Conservation (phyloP, 2,797 vertebrate species). For the Siniperca scherzeri region DNA sequence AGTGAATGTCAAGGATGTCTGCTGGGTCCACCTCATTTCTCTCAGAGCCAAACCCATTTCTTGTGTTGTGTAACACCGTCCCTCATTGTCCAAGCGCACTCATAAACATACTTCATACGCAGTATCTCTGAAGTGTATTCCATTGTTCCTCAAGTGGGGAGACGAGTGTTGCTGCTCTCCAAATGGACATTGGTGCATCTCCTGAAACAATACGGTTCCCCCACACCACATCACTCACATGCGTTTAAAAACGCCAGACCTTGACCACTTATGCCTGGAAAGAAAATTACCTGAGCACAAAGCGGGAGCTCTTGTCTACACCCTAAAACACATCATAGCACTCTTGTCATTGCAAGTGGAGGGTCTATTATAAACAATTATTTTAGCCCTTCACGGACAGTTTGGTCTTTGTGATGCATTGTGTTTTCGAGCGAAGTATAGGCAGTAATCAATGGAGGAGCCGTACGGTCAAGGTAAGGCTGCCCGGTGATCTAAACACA, state of each 20-base stretch:
- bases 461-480: slow-evolving; percentile 83
- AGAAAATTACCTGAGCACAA: slow-evolving; percentile 95
- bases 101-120: slow-evolving; percentile 83
- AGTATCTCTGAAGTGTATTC: slow-evolving; percentile 95
- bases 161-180: slow-evolving; percentile 94
- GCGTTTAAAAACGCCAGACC: slow-evolving; percentile 91
- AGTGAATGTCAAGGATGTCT: slow-evolving; percentile 82
- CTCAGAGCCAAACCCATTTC: slow-evolving; percentile 75
- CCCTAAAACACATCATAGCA: slow-evolving; percentile 89
- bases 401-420: slow-evolving; percentile 93
- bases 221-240: slow-evolving; percentile 90
- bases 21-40: slow-evolving; percentile 70
- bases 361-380: slow-evolving; percentile 97
- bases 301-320: slow-evolving; percentile 88
- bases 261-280: slow-evolving; percentile 92
- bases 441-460: slow-evolving; percentile 89
- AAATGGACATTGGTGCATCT: slow-evolving; percentile 93
- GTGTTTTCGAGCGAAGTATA: slow-evolving; percentile 89
- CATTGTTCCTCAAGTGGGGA: slow-evolving; percentile 96
- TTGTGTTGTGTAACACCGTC: slow-evolving; percentile 82
- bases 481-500: slow-evolving; percentile 72
- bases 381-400: slow-evolving; percentile 91
- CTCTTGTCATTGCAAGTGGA: slow-evolving; percentile 93
- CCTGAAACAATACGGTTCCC: slow-evolving; percentile 94
- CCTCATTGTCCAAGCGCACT: slow-evolving; percentile 75